Base-by-base conservation (phyloP, 2,797 vertebrate genomes). In the Chelonia mydas region DNA sequence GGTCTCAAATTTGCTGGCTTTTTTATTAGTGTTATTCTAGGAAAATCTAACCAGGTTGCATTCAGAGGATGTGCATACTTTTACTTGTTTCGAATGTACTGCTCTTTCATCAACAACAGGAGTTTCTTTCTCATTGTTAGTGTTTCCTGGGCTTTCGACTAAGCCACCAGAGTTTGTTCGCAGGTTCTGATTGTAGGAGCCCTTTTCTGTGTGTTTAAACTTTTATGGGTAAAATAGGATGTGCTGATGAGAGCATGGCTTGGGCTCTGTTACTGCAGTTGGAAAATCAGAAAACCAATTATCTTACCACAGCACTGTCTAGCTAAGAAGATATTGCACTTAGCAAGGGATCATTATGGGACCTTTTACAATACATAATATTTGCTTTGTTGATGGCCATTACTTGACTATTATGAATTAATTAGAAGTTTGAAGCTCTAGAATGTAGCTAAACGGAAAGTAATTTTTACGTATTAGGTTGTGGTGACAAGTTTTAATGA, bases 371-470 rank as follows among this genome's bases (percentile, higher is more conserved):
- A 61, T 23, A n/a, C 83, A 87, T 89, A 78, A 84, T 54, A 51
- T n/a, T 81, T 61, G 45, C 25, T 87, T 21, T 25, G n/a, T 59
- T 92, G n/a, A 6, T 90, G 84, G 50, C 86, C 86, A 91, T 92
- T 90, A 77, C 31, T 90, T 87, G 23, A 50, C 47, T 47, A 78
- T 94, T 90, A 94, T 88, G 93, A 93, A 92, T 95, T 90, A 55
- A 91, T 84, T 94, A 45, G 59, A 37, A 84, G 31, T 57, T 86
- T 82, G 93, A 5, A 83, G 31, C 10, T 28, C 25, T 82, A 5
- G 51, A 68, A 31, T 81, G 77, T 95, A 72, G 17, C 84, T 87
- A 80, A 82, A 85, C 91, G 11, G 37, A 54, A 83, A 86, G 51
- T 91, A 95, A 92, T 89, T 87, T 41, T 83, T 84, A 81, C 88